These are phyloP conservation scores for Aptenodytes forsteri DNA, from an alignment of 2,113 vertebrate genomes.

Conservation along the genomic window DNA sequence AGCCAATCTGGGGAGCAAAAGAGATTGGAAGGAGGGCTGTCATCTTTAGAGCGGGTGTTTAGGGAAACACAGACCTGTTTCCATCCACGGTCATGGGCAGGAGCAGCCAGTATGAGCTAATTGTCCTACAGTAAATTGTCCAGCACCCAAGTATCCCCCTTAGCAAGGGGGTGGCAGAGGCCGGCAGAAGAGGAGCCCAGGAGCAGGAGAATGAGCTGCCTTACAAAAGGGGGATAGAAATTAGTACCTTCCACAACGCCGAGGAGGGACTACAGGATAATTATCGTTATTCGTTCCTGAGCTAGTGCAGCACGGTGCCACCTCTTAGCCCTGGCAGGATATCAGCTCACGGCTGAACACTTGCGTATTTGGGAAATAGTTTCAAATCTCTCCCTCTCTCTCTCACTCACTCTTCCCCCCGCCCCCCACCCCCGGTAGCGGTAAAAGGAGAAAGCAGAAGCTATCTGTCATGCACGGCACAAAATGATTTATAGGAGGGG, in stretches of 20 bases:
- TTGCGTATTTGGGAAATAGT: neutral
- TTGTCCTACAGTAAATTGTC: neutral
- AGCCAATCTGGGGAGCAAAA: neutral
- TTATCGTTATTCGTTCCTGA: neutral
- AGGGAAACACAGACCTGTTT: neutral
- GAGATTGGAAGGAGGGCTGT: neutral
- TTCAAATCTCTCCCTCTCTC: neutral
- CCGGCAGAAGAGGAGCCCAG: neutral
- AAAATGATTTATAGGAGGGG: neutral
- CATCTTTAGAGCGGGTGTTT: neutral
- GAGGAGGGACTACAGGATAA: neutral
- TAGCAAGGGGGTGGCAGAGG: neutral
- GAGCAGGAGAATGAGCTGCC: neutral
- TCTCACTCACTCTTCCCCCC: neutral
- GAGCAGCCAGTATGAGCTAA: neutral
- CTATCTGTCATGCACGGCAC: neutral
- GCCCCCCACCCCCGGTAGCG: rapidly evolving
- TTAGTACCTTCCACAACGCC: neutral
- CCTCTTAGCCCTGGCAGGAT: neutral
- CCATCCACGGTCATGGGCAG: neutral
- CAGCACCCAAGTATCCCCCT: neutral
- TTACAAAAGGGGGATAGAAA: neutral
- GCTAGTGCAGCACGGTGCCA: neutral
- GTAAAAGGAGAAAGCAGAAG: neutral
- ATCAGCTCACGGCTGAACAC: neutral